Evolutionary conservation across 2,797 vertebrate genomes (phyloP), one percentile per base, ranked within the genome.

Genomic region (Benthosema pterotum): DNA sequence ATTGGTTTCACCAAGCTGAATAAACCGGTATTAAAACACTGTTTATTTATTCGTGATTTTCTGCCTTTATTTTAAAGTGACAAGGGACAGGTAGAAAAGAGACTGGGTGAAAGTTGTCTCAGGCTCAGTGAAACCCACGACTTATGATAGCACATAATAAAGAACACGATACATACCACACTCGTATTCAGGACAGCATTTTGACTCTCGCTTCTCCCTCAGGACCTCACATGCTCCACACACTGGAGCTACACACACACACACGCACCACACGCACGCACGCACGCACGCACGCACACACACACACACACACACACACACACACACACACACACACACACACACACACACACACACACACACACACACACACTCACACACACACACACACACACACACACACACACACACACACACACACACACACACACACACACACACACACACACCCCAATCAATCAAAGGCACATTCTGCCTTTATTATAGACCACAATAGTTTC

Each of bases 121-220:
- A 2, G 7, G 32, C 32, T 32, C 32, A 32, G 32, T 6, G 9
- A 32, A 32, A 32, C 32, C 32, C 28, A 4, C 28, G 5, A 32
- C 28, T 32, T 6, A 11, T 38, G 32, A 38, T 38, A 9, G 32
- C 3, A 38, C 32, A 38, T 38, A 38, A 38, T 8, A 38, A 8
- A 13, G 1, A n/a, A 46, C 14, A 46, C 56, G 22, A 25, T 17
- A 93, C 96, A 8, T 93, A 99, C 98, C 95, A 53, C 98, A 99
- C 71, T 96, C 94, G 0, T 94, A 96, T 60, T 96, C 90, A 0
- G 95, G 95, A 69, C 98, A 99, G 84, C 98, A 99, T 57, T 89
- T 94, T 0, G 91, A 72, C 0, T 74, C 87, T 71, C 68, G 93
- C 74, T 63, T 96, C 74, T 96, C 88, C 52, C 25, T 93, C 70